Percentiles rank a stretch among this genome's conserved stretches.
These are phyloP conservation scores for Sitobion miscanthi DNA, from an alignment of 1,140 invertebrate species.

Conservation along the genomic window DNA sequence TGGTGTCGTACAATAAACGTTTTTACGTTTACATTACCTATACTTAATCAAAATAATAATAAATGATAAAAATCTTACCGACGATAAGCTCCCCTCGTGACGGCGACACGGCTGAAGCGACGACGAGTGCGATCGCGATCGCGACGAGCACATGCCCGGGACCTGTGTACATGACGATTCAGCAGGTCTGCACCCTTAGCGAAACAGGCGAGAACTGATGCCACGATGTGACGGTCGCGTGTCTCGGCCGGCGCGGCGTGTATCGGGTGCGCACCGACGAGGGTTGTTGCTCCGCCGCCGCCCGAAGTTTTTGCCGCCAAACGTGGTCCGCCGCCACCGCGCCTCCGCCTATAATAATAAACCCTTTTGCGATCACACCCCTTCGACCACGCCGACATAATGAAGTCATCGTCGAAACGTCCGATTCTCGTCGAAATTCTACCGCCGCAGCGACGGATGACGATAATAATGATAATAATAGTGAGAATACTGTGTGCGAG, in stretches of 20 bases:
- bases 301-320: slow-evolving; percentile 19
- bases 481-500: neutral
- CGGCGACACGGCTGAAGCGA: neutral
- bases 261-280: neutral
- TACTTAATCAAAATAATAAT: neutral
- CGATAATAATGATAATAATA: neutral
- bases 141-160: slow-evolving; percentile 37
- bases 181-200: slow-evolving; percentile 29
- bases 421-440: neutral
- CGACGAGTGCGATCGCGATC: slow-evolving; percentile 25
- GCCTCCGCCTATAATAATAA: neutral
- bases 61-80: neutral
- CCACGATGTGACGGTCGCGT: neutral
- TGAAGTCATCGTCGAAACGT: slow-evolving; percentile 9
- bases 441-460: neutral
- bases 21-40: too few relatives aligned
- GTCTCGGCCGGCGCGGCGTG: neutral
- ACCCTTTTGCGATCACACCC: slow-evolving; percentile 27
- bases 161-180: slow-evolving; percentile 16
- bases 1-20: neutral
- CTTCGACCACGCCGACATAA: neutral
- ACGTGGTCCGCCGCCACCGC: neutral
- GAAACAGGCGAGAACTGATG: slow-evolving; percentile 30
- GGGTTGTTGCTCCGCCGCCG: slow-evolving; percentile 30
- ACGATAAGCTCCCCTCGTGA: neutral